Evolutionary conservation across 2,113 vertebrate species (phyloP), one percentile per base, ranked within the genome.

Genomic region (Colossoma macropomum): DNA sequence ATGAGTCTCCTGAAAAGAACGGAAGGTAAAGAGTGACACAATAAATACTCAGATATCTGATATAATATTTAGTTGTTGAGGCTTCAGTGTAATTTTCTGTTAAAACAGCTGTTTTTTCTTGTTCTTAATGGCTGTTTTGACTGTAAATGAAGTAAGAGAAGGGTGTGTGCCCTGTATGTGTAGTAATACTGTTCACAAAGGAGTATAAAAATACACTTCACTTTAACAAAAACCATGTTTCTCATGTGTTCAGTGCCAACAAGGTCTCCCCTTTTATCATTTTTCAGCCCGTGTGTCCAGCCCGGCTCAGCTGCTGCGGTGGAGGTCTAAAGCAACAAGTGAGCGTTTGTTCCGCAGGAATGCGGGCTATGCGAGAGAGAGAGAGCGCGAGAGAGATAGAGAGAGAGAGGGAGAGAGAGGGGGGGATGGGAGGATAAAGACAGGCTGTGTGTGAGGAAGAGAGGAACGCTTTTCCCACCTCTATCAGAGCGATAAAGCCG

Each of bases 281-380:
- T 74, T 77, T 75, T 45, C 41, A 38, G 50, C 71, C 70, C 77
- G 68, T 78, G 83, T 82, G 78, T 89, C 72, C 74, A 79, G n/a
- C 81, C 85, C 84, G 84, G 88, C 86, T 88, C 79, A 90, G 91
- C 90, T 92, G 91, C 92, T 89, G 92, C 13, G 23, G 54, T 56
- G 54, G 13, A 23, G 13, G 54, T 56, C 93, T 94, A 93, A 93
- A 93, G 94, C 92, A 95, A 95, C 94, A 95, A 94, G 89, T 90
- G 90, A 92, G 91, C 89, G 88, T 95, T 95, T 95, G 94, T 95
- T 95, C 92, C 79, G 84, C 87, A 92, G 90, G 95, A 94, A 95
- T 92, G 92, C 28, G 0, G 90, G 86, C 90, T 92, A 95, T 95
- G 94, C 75, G 81, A 17, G 85, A 86, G 91, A 92, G 94, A 92